A percentile compares a stretch with the other conserved stretches of the same genome.
phyloP scores from a whole-genome alignment of 2,888 invertebrate species.

The Xylophagus ater region DNA sequence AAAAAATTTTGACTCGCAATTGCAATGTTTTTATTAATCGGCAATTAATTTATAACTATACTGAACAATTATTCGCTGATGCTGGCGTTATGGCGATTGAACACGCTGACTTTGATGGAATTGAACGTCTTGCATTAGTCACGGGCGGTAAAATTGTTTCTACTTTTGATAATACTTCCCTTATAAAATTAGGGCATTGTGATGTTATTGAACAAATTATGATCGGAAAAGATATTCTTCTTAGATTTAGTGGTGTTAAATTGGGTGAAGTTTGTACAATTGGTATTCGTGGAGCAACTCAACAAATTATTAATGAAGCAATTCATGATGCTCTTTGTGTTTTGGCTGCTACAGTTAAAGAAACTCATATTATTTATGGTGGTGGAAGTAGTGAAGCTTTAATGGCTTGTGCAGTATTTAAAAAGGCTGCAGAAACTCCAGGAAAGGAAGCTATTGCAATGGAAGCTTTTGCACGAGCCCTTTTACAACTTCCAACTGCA shows the following conservation, averaged over 20 bases:
- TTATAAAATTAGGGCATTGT: slow-evolving; percentile 88
- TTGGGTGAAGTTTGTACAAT: slow-evolving; percentile 95
- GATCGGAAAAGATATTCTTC: slow-evolving; percentile 92
- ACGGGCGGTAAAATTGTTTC: slow-evolving; percentile 98
- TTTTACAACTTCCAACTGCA: slow-evolving; percentile 82
- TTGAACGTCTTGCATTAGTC: slow-evolving; percentile 92
- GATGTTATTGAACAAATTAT: slow-evolving; percentile 95
- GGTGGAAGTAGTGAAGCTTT: slow-evolving; percentile 93
- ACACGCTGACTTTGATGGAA: slow-evolving; percentile 99
- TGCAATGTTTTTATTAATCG: slow-evolving; percentile 97
- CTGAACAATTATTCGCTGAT: slow-evolving; percentile 98
- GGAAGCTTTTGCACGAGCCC: slow-evolving; percentile 85
- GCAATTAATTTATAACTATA: slow-evolving; percentile 99
- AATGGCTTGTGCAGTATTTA: slow-evolving; percentile 88
- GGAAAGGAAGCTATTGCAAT: slow-evolving; percentile 97
- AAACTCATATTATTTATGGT: slow-evolving; percentile 82
- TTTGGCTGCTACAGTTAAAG: slow-evolving; percentile 86
- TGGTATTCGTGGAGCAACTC: slow-evolving; percentile 93
- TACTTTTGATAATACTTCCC: slow-evolving; percentile 89
- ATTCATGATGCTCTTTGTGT: slow-evolving; percentile 99
- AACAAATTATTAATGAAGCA: slow-evolving; percentile 97
- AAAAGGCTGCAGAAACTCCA: slow-evolving; percentile 73
- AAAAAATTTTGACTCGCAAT: slow-evolving; percentile 86
- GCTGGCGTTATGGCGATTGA: slow-evolving; percentile 98
- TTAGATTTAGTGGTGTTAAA: slow-evolving; percentile 90